Evolutionary conservation across 1,140 invertebrate genomes (phyloP), one percentile per base, ranked within the genome.

Genomic region (Cylas formicarius): DNA sequence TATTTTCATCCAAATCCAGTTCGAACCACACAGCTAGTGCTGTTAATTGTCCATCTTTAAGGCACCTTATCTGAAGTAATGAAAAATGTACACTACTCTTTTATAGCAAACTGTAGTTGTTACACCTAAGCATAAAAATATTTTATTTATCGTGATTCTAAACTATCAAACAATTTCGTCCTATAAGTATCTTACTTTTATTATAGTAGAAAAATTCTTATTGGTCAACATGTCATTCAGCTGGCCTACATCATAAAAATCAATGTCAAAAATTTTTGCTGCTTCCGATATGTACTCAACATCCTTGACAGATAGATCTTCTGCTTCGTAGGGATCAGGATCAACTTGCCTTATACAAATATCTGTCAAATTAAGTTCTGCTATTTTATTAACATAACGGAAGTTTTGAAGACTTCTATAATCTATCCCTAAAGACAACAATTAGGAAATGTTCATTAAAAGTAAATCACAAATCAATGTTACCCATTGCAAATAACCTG

Each of bases 21-120:
- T 81, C 76, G 65, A 87, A 89, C 80, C 80, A 86, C 8, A 80
- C 70, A 20, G 76, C 73, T 26, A 84, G 66, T 53, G 50, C 32
- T 61, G 42, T 55, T 13, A 61, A 71, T 63, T 52, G 63, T n/a
- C 78, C 79, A 58, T 58, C 50, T 21, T 54, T 32, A 2, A 47
- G 20, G 28, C 48, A 45, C 24, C 29, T 27, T 17, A 58, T 40
- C 18, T 49, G 14, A 9, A 27, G 10, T 26, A 29, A 4, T 11
- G 14, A 20, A 21, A 21, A n/a, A 21, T 9, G 8, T 8, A 36
- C 11, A 32, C n/a, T 32, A 32, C 5, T 11, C 11, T 6, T 16
- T 32, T 32, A n/a, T 11, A 31, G 29, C 29, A 6, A 4, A 6
- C n/a, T n/a, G n/a, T n/a, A n/a, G n/a, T n/a, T n/a, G n/a, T n/a